Conservation (phyloP, 2,888 invertebrate species). For the Folsomia manolachei region DNA sequence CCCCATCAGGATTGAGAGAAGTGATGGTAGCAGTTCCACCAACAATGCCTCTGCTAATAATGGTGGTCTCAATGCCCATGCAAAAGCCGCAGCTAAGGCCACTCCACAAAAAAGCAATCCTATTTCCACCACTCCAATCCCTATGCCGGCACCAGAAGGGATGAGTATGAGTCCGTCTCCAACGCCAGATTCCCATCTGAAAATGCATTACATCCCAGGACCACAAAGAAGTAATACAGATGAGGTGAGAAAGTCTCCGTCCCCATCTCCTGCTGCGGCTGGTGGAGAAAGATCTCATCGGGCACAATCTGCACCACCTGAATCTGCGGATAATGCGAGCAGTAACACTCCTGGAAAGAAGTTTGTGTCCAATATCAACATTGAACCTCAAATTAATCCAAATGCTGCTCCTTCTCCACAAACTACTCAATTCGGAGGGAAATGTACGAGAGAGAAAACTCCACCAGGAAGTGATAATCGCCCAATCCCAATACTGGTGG, state of each 20-base stretch:
- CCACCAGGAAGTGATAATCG: constrained; percentile 60
- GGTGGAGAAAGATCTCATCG: constrained; percentile 31
- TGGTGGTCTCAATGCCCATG: background rate
- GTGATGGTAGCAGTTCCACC: constrained; percentile 18
- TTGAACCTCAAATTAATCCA: background rate
- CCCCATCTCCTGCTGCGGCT: constrained; percentile 14
- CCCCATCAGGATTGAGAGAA: constrained; percentile 34
- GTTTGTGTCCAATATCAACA: constrained; percentile 19
- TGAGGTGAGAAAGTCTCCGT: constrained; percentile 27
- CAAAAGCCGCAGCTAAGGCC: constrained; percentile 3
- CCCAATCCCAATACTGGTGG: constrained; percentile 83
- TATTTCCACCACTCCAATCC: constrained; percentile 18
- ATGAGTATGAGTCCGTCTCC: constrained; percentile 7
- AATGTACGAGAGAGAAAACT: constrained; percentile 34
- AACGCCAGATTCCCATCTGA: constrained; percentile 18
- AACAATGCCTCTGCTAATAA: background rate
- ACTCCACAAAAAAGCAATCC: background rate
- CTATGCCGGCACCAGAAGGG: constrained; percentile 16
- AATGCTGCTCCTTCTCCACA: constrained; percentile 18
- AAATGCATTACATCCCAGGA: constrained; percentile 24
- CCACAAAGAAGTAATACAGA: constrained; percentile 43
- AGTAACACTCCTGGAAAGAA: constrained; percentile 8
- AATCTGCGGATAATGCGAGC: constrained; percentile 11
- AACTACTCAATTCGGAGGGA: constrained; percentile 36
- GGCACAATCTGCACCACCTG: constrained; percentile 46